phyloP scores from a whole-genome alignment of 2,888 invertebrate genomes.

The Eupithecia inturbata region DNA sequence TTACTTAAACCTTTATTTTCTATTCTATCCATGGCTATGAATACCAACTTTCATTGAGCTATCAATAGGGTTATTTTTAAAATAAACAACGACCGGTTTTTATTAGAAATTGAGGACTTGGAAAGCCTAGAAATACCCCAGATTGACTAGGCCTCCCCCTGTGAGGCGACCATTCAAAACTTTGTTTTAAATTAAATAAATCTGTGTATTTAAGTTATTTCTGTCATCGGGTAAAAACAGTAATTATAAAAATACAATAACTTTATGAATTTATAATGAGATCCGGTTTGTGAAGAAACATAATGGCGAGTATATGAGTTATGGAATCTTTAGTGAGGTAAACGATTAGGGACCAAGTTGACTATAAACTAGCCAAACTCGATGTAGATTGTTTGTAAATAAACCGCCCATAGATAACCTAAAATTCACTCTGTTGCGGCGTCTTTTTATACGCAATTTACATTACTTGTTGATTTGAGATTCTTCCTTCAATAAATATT shows the following conservation, averaged over 20 bases:
- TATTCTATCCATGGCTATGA: not conserved
- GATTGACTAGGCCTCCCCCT: not conserved
- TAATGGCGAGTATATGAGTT: not conserved
- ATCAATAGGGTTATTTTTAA: not conserved
- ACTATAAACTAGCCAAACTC: too few species aligned
- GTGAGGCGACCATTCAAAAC: not conserved
- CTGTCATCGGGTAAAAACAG: not conserved
- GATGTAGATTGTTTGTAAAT: too few species aligned
- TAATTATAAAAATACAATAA: not conserved
- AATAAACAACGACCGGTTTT: not conserved
- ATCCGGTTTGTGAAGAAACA: not conserved
- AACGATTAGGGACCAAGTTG: not conserved
- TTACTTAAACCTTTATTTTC: too few species aligned
- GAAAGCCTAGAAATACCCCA: slow-evolving; percentile 5
- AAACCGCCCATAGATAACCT: too few species aligned
- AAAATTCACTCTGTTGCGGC: too few species aligned
- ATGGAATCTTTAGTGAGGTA: not conserved
- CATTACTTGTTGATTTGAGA: too few species aligned
- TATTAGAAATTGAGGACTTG: not conserved
- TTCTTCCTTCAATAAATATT: too few species aligned
- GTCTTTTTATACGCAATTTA: too few species aligned
- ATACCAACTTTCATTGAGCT: not conserved
- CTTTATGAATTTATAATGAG: slow-evolving; percentile 16
- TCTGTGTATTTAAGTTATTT: not conserved
- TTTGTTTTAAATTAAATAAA: not conserved